Percentiles rank a stretch among this genome's conserved stretches.
phyloP scores from a whole-genome alignment of 2,797 vertebrate genomes.

The Fundulus diaphanus region DNA sequence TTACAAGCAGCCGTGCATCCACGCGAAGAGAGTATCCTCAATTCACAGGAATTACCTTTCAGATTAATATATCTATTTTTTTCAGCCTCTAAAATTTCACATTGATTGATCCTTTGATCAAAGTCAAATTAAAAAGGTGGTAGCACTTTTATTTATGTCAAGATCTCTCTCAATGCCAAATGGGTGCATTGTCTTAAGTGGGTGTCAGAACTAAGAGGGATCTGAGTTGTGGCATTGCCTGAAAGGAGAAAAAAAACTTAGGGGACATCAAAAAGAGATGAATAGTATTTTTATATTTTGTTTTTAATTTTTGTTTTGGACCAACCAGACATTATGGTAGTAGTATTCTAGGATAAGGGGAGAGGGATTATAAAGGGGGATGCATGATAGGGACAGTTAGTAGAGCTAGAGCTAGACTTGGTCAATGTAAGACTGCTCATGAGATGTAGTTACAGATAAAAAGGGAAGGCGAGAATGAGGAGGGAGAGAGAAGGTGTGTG shows the following conservation, averaged over 20 bases:
- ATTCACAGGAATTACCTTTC: constrained; percentile 65
- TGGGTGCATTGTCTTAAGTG: constrained; percentile 77
- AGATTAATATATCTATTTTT: constrained; percentile 23
- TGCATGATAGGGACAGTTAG: constrained; percentile 71
- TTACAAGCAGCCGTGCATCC: constrained; percentile 80
- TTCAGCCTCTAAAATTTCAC: constrained; percentile 31
- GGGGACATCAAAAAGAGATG: constrained; percentile 70
- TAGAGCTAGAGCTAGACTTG: constrained; percentile 75
- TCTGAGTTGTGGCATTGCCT: constrained; percentile 76
- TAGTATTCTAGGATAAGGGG: constrained; percentile 32
- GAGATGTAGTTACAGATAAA: constrained; percentile 81
- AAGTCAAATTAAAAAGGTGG: constrained; percentile 55
- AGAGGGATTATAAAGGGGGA: constrained; percentile 53
- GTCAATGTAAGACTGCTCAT: constrained; percentile 67
- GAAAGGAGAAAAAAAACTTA: constrained; percentile 76
- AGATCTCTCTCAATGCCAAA: constrained; percentile 83
- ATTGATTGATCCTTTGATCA: constrained; percentile 37
- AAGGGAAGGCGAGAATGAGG: constrained; percentile 62
- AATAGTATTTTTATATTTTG: constrained; percentile 44
- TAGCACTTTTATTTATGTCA: constrained; percentile 51
- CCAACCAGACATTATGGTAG: constrained; percentile 58
- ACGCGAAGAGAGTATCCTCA: constrained; percentile 83
- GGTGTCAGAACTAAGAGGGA: constrained; percentile 71
- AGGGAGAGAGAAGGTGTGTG: constrained; percentile 52
- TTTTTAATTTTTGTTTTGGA: constrained; percentile 52